Evolutionary conservation across 92 coral and sea anemone species (phyloP), one percentile per base, ranked within the genome.

Genomic region (Desmophyllum pertusum): DNA sequence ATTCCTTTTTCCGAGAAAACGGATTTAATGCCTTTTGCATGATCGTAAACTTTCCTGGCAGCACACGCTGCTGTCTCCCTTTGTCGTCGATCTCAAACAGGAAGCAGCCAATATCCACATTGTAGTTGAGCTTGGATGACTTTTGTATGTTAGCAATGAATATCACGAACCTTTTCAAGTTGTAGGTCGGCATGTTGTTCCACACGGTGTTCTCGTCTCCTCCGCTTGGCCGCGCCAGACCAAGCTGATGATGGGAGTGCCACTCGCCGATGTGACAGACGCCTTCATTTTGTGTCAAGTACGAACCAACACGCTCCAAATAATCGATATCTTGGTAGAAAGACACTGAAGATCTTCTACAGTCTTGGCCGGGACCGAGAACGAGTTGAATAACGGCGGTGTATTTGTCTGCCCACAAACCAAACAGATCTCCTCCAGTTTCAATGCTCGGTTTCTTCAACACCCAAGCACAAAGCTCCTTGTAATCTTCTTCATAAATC

Each of bases 261-360:
- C 98, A 95, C 74, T 95, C 96, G 30, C 98, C 98, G 46, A 95
- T 93, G 86, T 95, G 94, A 39, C 98, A 95, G 59, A 95, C 69
- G 76, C 96, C 96, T 69, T 95, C 92, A 4, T 69, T 55, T 11
- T 61, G 42, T 1, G 98, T 93, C 71, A 95, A 66, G 30, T 73
- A 72, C 15, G 84, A 51, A 35, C 96, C 95, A 25, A 90, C 92
- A 1, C 70, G 75, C 41, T 82, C 89, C n/a, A 95, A 92, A 84
- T 95, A 93, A 10, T 70, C 77, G 4, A 89, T 79, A 78, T 95
- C 98, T 82, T 95, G 98, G 64, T 71, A 92, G 83, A 95, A 95
- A 10, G 98, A 95, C 0, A 59, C 75, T 3, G 55, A 37, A 8
- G 95, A 81, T 79, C 98, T 78, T 41, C 59, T 70, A 52, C 96